phyloP scores from a whole-genome alignment of 2,797 vertebrate species.

The Hippocampus kuda region DNA sequence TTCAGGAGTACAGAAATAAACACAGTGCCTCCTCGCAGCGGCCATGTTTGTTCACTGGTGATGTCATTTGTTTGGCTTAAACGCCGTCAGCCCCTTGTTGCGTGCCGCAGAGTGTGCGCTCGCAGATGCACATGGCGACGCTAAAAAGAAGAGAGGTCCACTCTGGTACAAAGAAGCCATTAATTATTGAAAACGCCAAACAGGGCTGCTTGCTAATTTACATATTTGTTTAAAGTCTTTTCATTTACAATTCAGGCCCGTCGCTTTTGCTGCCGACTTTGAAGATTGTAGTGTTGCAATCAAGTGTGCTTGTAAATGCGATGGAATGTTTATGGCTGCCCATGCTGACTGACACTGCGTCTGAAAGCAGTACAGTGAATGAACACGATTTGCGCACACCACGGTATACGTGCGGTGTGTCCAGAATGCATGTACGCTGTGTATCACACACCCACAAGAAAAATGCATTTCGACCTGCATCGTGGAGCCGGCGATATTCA shows the following conservation, averaged over 20 bases:
- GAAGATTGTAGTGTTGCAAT: slow-evolving; percentile 14
- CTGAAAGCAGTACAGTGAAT: background rate
- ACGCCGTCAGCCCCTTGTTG: slow-evolving; percentile 27
- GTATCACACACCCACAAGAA: too few relatives aligned
- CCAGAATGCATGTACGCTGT: background rate
- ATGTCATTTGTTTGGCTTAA: slow-evolving; percentile 22
- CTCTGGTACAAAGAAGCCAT: slow-evolving; percentile 58
- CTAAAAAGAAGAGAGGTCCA: slow-evolving; percentile 41
- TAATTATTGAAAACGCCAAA: slow-evolving; percentile 62
- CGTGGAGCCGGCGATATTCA: too few relatives aligned
- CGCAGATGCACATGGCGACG: slow-evolving; percentile 29
- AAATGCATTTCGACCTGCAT: too few relatives aligned
- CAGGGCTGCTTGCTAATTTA: slow-evolving; percentile 53
- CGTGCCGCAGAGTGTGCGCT: slow-evolving; percentile 41
- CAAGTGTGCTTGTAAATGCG: slow-evolving; percentile 36
- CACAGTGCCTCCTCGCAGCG: background rate
- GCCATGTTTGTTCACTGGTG: background rate
- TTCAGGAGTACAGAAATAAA: background rate
- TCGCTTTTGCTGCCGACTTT: slow-evolving; percentile 26
- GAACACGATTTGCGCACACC: background rate
- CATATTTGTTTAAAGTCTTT: slow-evolving; percentile 49
- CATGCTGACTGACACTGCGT: background rate
- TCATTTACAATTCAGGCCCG: slow-evolving; percentile 58
- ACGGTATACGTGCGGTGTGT: too few relatives aligned
- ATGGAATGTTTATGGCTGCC: background rate